Evolutionary conservation across 2,797 vertebrate species (phyloP).

Genomic region (Rachycentron canadum): DNA sequence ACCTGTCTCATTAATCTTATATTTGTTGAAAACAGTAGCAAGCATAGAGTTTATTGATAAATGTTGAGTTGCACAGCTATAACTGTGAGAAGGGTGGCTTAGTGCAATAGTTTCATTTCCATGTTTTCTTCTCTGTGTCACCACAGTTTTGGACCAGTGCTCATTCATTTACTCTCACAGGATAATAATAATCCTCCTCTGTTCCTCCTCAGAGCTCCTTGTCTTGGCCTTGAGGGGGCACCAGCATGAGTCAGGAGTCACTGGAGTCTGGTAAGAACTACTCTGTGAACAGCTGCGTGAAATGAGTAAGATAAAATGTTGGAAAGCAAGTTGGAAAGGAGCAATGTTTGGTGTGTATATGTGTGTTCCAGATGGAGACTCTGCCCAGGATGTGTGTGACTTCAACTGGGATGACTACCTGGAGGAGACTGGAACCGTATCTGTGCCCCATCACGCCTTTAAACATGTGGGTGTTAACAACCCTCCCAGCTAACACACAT

Average conservation of each 20-base stretch:
- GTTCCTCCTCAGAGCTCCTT: constrained; percentile 69
- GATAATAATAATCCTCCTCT: constrained; percentile 49
- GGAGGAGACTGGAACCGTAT: constrained; percentile 92
- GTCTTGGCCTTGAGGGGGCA: constrained; percentile 72
- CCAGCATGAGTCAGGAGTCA: constrained; percentile 85
- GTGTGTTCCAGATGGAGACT: constrained; percentile 89
- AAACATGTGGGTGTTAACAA: constrained; percentile 91
- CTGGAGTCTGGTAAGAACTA: constrained; percentile 84
- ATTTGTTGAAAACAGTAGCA: neutral
- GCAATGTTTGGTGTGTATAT: constrained; percentile 64
- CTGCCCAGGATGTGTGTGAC: constrained; percentile 92
- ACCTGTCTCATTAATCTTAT: constrained; percentile 28
- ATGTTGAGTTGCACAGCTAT: neutral
- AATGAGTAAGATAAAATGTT: constrained; percentile 41
- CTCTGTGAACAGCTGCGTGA: constrained; percentile 41
- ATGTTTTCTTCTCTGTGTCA: constrained; percentile 8
- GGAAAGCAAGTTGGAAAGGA: constrained; percentile 19
- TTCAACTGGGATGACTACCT: constrained; percentile 99
- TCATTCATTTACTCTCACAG: constrained; percentile 33
- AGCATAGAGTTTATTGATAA: constrained; percentile 6
- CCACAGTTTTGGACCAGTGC: constrained; percentile 28
- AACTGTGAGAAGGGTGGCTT: neutral
- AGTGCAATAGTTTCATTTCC: constrained; percentile 22
- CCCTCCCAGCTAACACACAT: constrained; percentile 7
- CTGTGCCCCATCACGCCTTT: constrained; percentile 95